Base-by-base conservation (phyloP, 2,888 invertebrate genomes). In the Acrocera orbiculus region DNA sequence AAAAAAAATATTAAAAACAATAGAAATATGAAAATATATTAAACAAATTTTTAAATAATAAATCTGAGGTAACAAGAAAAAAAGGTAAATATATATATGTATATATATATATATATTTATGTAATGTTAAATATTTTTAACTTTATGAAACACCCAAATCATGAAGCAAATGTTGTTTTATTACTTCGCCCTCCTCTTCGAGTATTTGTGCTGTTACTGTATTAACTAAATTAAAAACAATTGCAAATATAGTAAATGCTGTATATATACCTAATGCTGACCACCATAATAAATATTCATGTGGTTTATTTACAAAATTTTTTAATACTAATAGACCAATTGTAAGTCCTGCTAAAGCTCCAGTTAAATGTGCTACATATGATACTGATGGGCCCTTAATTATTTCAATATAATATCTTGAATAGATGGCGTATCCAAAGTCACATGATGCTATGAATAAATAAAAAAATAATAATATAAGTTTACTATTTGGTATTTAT, bases 221-320 rank as follows among this genome's bases (percentile, higher is more conserved):
- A 52, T 82, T 81, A 67, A 85, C 77, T 40, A 92, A 64, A 64
- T 93, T 93, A 71, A 87, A 92, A 41, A 89, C 73, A 34, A 93
- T 70, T 34, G 92, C 92, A 63, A 92, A 92, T 32, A 90, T 74
- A 19, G 85, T 86, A 62, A 87, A 90, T 1, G 89, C 87, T 0
- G 83, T 78, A 64, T 92, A 93, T 4, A 90, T 82, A 9, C 89
- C 90, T 5, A 93, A 65, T 9, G 92, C 89, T 42, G 90, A 76
- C 93, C 93, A 95, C 90, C 92, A 93, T 47, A 92, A 69, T 42
- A 92, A 69, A 51, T 92, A 85, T 61, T 89, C 89, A 67, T 90
- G 89, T 11, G 92, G 70, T 45, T 89, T 80, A 59, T 90, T 89
- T 60, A 93, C 90, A 57, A 93, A 93, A 65, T 92, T 92, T 63